A percentile compares a stretch with the other conserved stretches of the same genome.
These are phyloP conservation scores for Probosciger aterrimus DNA, from an alignment of 2,113 vertebrate species.

Conservation along the genomic window DNA sequence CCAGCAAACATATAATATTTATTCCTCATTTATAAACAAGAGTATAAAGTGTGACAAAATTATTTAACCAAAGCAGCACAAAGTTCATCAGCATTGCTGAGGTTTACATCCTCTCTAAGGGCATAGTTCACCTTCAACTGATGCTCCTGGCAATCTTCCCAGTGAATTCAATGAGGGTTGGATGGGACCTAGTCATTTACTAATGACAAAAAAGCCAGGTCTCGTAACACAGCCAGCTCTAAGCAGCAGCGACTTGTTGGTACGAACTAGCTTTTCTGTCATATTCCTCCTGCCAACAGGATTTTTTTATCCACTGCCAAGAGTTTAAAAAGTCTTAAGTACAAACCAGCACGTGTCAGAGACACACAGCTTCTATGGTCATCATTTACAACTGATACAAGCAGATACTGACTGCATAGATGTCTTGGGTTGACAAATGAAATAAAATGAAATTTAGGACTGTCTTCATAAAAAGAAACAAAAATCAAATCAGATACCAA, in stretches of 20 bases:
- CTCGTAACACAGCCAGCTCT: not conserved
- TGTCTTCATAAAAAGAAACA: not conserved
- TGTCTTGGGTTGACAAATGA: not conserved
- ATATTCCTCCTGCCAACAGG: not conserved
- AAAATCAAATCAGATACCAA: not conserved
- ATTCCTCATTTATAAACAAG: slow-evolving; percentile 12
- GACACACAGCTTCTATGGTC: not conserved
- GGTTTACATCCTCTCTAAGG: slow-evolving; percentile 9
- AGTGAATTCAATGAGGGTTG: not conserved
- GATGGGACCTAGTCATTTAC: not conserved
- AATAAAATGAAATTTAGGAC: not conserved
- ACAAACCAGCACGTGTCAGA: not conserved
- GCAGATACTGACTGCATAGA: not conserved
- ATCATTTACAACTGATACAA: not conserved
- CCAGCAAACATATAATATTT: not conserved
- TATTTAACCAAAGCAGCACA: slow-evolving; percentile 23
- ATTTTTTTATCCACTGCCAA: not conserved
- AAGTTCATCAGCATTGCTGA: slow-evolving; percentile 24
- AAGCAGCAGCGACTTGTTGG: not conserved
- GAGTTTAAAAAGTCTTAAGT: not conserved
- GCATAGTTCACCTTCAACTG: not conserved
- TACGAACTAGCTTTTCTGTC: not conserved
- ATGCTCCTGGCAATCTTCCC: slow-evolving; percentile 16
- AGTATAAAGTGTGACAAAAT: slow-evolving; percentile 1
- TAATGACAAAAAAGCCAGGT: not conserved